A percentile compares a stretch with the other conserved stretches of the same genome.
Evolutionary conservation across 2,888 invertebrate species (phyloP).

Genomic region (Platypus cylindrus): DNA sequence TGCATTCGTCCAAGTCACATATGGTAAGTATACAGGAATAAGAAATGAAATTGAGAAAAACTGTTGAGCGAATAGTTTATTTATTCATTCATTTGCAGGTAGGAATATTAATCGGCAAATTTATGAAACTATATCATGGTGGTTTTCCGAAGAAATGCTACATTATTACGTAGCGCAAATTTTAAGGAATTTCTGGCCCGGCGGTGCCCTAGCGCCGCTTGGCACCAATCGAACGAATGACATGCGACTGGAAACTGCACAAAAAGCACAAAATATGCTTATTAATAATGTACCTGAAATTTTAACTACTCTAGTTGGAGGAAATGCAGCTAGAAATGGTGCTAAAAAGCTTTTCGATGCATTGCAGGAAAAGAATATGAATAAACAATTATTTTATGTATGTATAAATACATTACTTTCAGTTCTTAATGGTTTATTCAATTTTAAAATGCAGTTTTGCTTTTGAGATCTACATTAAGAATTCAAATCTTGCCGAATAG

Average conservation of each 20-base stretch:
- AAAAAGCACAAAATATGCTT: slow-evolving; percentile 55
- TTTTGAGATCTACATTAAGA: too few species aligned
- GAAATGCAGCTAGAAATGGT: slow-evolving; percentile 71
- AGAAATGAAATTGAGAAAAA: not conserved
- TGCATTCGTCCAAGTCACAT: slow-evolving; percentile 45
- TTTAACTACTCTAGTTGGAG: slow-evolving; percentile 71
- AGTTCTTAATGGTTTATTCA: too few species aligned
- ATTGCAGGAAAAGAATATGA: slow-evolving; percentile 70
- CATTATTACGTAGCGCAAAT: slow-evolving; percentile 75
- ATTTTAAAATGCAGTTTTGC: too few species aligned
- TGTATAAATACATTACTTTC: too few species aligned
- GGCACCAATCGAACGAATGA: slow-evolving; percentile 43
- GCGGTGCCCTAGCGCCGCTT: slow-evolving; percentile 57
- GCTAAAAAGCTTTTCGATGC: slow-evolving; percentile 77
- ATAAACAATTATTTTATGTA: slow-evolving; percentile 85
- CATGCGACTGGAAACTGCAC: slow-evolving; percentile 55
- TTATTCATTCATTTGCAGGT: slow-evolving; percentile 26
- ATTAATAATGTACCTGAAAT: slow-evolving; percentile 66
- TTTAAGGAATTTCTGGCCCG: slow-evolving; percentile 83
- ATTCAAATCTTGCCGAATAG: too few species aligned
- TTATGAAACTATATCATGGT: slow-evolving; percentile 72
- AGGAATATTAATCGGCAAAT: slow-evolving; percentile 86
- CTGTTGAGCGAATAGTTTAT: not conserved
- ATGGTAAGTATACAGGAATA: slow-evolving; percentile 36
- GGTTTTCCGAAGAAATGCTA: slow-evolving; percentile 83